Evolutionary conservation across 2,113 vertebrate genomes (phyloP).

Genomic region (Microcebus griseorufus): DNA sequence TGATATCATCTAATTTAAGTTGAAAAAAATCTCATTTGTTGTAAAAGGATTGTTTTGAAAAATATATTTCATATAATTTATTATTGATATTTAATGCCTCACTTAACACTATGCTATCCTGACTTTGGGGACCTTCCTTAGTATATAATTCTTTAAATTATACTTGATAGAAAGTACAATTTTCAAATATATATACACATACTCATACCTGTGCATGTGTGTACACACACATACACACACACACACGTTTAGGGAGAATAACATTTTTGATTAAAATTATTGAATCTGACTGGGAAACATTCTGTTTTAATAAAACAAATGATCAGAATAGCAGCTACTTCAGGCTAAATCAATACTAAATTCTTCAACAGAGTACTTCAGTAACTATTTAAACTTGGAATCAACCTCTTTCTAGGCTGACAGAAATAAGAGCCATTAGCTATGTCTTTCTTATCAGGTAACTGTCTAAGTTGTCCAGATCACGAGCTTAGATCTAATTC

Average conservation of each 20-base stretch:
- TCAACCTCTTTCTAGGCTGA: neutral
- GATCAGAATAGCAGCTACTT: constrained; percentile 43
- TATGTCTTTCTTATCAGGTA: neutral
- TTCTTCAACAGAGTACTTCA: constrained; percentile 23
- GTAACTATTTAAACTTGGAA: neutral
- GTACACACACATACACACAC: too few species aligned
- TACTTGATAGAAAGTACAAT: neutral
- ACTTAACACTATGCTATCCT: neutral
- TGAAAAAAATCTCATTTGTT: neutral
- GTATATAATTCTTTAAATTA: neutral
- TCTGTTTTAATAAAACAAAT: constrained; percentile 60
- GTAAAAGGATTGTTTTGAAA: constrained; percentile 7
- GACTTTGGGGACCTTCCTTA: neutral
- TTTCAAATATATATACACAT: constrained; percentile 19
- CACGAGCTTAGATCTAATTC: neutral
- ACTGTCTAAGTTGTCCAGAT: neutral
- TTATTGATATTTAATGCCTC: neutral
- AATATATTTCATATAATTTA: neutral
- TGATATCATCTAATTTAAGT: neutral
- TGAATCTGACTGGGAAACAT: constrained; percentile 40
- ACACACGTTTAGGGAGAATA: constrained; percentile 13
- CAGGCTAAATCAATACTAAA: constrained; percentile 62
- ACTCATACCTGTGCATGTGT: neutral
- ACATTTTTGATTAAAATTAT: constrained; percentile 54
- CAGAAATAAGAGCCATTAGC: neutral